Conservation (phyloP, 2,888 invertebrate species). For the Campoplex capitator region DNA sequence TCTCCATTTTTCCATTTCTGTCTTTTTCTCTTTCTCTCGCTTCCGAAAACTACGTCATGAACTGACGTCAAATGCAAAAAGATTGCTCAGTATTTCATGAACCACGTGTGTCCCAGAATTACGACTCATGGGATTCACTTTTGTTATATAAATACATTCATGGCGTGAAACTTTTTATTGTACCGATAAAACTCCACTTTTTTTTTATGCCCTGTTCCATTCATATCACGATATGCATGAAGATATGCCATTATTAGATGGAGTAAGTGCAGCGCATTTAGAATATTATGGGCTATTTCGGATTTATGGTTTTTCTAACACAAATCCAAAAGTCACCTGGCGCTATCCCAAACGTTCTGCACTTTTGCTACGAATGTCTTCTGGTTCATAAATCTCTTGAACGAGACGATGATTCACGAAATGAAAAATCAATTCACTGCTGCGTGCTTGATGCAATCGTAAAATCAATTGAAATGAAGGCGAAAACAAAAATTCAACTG, state of each 20-base stretch:
- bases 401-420: no score
- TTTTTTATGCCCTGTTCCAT: constrained; percentile 11
- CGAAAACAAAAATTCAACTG: no score
- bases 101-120: constrained; percentile 47
- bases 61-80: constrained; percentile 62
- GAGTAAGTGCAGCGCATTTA: background rate
- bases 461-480: no score
- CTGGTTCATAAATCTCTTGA: background rate
- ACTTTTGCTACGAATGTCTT: background rate
- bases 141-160: background rate
- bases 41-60: constrained; percentile 61
- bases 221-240: constrained; percentile 1
- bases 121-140: constrained; percentile 13
- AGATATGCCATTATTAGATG: background rate
- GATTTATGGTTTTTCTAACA: background rate
- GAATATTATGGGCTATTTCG: background rate
- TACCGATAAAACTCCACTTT: constrained; percentile 33
- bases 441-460: no score
- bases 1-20: constrained; percentile 62
- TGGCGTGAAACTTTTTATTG: constrained; percentile 27
- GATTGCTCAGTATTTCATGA: constrained; percentile 57
- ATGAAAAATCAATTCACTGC: no score
- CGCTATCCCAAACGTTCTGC: background rate
- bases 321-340: background rate
- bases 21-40: constrained; percentile 8